Conservation (phyloP, 2,797 vertebrate genomes). For the Okamejei kenojei region DNA sequence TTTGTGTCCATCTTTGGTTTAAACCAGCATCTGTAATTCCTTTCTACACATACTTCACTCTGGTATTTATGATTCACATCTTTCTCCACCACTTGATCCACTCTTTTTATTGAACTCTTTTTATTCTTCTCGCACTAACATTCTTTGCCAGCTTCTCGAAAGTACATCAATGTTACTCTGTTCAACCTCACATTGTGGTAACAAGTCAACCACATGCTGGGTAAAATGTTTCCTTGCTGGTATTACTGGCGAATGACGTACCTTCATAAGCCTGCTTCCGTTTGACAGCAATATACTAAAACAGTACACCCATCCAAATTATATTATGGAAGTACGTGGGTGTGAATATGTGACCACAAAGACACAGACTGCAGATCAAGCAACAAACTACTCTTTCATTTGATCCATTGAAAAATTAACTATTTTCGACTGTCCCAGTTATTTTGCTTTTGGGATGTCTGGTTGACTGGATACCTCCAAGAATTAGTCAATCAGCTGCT, state of each 20-base stretch:
- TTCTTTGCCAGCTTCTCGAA: not conserved
- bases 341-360: not conserved
- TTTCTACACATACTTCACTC: not conserved
- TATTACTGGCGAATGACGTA: not conserved
- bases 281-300: not conserved
- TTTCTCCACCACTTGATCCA: not conserved
- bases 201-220: not conserved
- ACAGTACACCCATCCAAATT: not conserved
- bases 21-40: too few species aligned
- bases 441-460: not conserved
- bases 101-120: not conserved
- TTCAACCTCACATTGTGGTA: not conserved
- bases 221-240: not conserved
- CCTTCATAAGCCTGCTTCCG: not conserved
- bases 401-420: too few species aligned
- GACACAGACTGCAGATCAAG: not conserved
- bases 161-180: not conserved
- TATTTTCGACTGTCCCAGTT: not conserved
- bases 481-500: not conserved
- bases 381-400: not conserved
- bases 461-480: not conserved
- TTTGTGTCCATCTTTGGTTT: too few species aligned
- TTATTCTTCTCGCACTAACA: not conserved
- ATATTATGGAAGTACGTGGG: too few species aligned
- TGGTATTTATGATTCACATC: not conserved